Base-by-base conservation (phyloP, 2,797 vertebrate genomes). In the Coendou prehensilis region DNA sequence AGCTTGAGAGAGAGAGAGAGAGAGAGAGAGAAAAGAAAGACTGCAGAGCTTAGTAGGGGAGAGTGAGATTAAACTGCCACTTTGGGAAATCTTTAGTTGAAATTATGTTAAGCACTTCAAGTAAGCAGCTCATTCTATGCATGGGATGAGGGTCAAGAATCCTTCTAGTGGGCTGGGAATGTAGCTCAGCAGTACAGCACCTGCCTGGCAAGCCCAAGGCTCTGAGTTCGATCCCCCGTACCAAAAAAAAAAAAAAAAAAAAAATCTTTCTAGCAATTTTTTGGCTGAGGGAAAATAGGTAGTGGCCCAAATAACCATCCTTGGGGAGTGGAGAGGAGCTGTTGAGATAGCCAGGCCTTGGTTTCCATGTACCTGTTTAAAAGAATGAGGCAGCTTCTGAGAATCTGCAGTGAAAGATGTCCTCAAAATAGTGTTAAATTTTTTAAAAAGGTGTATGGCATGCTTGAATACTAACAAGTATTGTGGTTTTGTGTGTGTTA, bases 401-500 rank as follows among this genome's bases (percentile, higher is more conserved):
- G 69, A 73, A 73, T 45, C 6, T 0, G 54, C 28, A 71, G 41
- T 1, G 6, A 96, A 94, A 64, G 26, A 81, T 8, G 47, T 73
- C 67, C 64, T 96, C 73, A 85, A 86, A 30, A 80, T 37, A 78
- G 89, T 71, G 45, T 89, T 96, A 73, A 37, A 13, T 47, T 54
- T 94, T 87, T 92, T 78, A 30, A 79, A 82, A 94, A 92, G 61
- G 87, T 90, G 45, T 83, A 73, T 76, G 64, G 33, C 75, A 59
- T 80, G 73, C 79, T 93, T 91, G 79, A 86, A 83, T 94, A 82
- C 87, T 83, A 93, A 93, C 63, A 96, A 90, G 91, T 87, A 92
- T 83, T 95, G 47, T 63, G 67, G 64, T 96, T 86, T 87, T 96
- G 81, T 96, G 61, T 94, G 94, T 95, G 76, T 96, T 91, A 93